These are phyloP conservation scores for Ophioninae sp. DNA, from an alignment of 2,888 invertebrate genomes.

Conservation along the genomic window DNA sequence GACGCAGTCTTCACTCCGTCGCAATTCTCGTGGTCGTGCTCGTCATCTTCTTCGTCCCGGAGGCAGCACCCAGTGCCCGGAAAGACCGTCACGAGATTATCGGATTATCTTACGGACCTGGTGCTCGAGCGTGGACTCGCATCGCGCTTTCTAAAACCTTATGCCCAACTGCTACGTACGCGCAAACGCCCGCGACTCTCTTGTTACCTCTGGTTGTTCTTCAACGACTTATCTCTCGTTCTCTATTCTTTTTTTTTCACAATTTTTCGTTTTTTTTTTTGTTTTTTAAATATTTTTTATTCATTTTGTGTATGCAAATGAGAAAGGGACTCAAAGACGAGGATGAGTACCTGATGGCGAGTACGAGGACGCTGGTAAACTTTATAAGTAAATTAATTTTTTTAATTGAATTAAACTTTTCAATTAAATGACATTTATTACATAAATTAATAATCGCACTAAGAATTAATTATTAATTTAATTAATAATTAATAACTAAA, in stretches of 20 bases:
- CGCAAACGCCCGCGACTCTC: slow-evolving; percentile 62
- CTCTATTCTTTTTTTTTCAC: slow-evolving; percentile 11
- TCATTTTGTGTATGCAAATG: too few species aligned
- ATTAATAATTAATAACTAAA: too few species aligned
- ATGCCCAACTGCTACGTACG: slow-evolving; percentile 58
- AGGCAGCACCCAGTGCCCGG: slow-evolving; percentile 52
- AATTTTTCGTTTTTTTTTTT: slow-evolving; percentile 18
- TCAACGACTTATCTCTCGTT: slow-evolving; percentile 55
- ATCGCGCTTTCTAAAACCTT: slow-evolving; percentile 63
- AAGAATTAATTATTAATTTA: too few species aligned
- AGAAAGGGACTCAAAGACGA: too few species aligned
- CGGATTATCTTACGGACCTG: slow-evolving; percentile 63
- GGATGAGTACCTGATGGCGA: too few species aligned
- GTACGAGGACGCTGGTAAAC: too few species aligned
- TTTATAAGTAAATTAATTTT: too few species aligned
- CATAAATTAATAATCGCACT: too few species aligned
- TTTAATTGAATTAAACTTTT: too few species aligned
- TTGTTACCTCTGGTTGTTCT: slow-evolving; percentile 66
- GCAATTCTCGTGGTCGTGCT: slow-evolving; percentile 47
- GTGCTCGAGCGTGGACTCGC: slow-evolving; percentile 37
- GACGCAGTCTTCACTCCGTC: slow-evolving; percentile 57
- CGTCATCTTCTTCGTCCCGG: slow-evolving; percentile 50
- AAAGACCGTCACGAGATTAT: slow-evolving; percentile 59
- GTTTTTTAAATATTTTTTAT: background rate
- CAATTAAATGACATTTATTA: too few species aligned